Evolutionary conservation across 1,140 invertebrate genomes (phyloP).

Genomic region (Trichomalopsis sarcophagae): DNA sequence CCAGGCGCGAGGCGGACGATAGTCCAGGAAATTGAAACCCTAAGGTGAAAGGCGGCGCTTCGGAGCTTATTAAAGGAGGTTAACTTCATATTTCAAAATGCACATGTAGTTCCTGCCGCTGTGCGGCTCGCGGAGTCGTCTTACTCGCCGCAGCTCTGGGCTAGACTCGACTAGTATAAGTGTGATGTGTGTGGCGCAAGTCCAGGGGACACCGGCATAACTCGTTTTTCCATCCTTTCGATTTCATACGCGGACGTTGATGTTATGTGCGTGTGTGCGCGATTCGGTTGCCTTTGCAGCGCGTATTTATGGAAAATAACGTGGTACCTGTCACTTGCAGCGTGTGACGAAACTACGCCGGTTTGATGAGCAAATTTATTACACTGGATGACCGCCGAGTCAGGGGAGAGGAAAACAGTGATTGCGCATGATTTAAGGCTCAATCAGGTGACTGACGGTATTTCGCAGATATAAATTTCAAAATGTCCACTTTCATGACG

Average conservation of each 20-base stretch:
- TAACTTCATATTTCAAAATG: slow-evolving; percentile 32
- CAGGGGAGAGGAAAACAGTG: no score
- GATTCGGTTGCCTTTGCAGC: background rate
- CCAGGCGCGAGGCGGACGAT: background rate
- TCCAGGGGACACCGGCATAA: slow-evolving; percentile 4
- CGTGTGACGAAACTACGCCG: background rate
- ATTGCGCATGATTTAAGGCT: slow-evolving; percentile 16
- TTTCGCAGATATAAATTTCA: no score
- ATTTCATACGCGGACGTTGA: background rate
- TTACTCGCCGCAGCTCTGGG: background rate
- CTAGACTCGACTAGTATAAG: background rate
- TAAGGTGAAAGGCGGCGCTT: slow-evolving; percentile 31
- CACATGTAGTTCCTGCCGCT: background rate
- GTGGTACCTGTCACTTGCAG: background rate
- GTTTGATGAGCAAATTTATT: background rate
- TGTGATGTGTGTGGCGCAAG: background rate
- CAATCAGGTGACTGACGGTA: background rate
- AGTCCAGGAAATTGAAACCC: slow-evolving; percentile 36
- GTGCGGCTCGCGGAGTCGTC: no score
- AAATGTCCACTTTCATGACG: no score
- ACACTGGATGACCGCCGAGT: background rate
- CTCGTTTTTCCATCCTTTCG: slow-evolving; percentile 19
- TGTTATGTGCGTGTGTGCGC: no score
- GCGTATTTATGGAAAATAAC: background rate
- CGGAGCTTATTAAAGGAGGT: slow-evolving; percentile 30